Evolutionary conservation across 2,113 vertebrate species (phyloP).

Genomic region (Paracanthobrama guichenoti): DNA sequence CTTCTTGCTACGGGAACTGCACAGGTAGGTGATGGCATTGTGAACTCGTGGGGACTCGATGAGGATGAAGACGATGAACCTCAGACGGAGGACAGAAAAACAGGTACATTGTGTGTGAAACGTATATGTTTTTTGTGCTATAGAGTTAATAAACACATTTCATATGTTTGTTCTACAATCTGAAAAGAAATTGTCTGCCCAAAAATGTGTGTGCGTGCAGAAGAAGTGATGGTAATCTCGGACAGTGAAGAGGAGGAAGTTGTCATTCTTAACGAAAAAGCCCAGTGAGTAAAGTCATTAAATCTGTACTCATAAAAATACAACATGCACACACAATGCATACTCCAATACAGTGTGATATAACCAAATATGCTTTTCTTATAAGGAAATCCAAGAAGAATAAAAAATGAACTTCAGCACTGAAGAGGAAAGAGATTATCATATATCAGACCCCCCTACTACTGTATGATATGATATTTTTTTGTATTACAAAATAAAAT

Average conservation of each 20-base stretch:
- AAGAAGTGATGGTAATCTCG: constrained; percentile 83
- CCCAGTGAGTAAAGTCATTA: constrained; percentile 27
- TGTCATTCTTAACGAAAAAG: constrained; percentile 80
- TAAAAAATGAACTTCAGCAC: neutral
- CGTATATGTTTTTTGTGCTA: neutral
- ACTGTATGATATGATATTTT: neutral
- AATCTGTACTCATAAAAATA: neutral
- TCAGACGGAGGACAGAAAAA: constrained; percentile 40
- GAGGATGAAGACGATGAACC: constrained; percentile 82
- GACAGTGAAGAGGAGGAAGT: constrained; percentile 97
- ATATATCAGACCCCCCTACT: neutral
- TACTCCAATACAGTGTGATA: neutral
- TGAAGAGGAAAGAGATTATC: neutral
- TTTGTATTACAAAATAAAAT: constrained; percentile 27
- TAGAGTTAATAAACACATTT: neutral
- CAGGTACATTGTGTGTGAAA: constrained; percentile 16
- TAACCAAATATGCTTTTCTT: neutral
- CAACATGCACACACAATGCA: neutral
- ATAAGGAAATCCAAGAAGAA: constrained; percentile 1
- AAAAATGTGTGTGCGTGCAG: constrained; percentile 59
- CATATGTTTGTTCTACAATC: neutral
- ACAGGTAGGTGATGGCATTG: constrained; percentile 85
- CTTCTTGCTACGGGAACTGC: constrained; percentile 85
- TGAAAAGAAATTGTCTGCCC: neutral
- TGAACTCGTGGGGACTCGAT: constrained; percentile 85